These are phyloP conservation scores for Luperina nickerlii DNA, from an alignment of 2,888 invertebrate genomes.

Conservation along the genomic window DNA sequence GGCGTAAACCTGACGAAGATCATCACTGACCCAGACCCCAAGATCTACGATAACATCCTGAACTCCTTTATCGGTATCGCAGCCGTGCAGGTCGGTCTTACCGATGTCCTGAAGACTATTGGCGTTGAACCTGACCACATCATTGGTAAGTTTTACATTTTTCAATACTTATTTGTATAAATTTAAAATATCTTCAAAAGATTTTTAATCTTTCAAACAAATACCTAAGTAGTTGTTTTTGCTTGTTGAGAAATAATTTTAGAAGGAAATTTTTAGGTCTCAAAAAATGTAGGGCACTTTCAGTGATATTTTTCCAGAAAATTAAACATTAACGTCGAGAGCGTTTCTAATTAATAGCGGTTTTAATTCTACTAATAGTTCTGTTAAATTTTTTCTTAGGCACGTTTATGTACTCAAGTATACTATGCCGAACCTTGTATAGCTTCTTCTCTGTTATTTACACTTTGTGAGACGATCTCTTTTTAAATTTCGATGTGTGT, in stretches of 20 bases:
- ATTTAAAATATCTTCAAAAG: not conserved
- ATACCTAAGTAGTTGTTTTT: not conserved
- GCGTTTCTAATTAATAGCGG: not conserved
- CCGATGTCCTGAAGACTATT: slow-evolving; percentile 87
- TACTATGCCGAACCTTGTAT: not conserved
- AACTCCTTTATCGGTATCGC: slow-evolving; percentile 94
- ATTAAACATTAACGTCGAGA: not conserved
- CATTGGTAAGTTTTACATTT: slow-evolving; percentile 79
- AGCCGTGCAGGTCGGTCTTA: slow-evolving; percentile 91
- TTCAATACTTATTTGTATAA: not conserved
- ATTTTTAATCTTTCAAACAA: not conserved
- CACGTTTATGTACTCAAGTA: not conserved
- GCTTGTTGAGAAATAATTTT: not conserved
- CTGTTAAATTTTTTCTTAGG: not conserved
- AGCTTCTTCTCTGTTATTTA: not conserved
- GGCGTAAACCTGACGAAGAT: slow-evolving; percentile 92
- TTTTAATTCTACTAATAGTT: not conserved
- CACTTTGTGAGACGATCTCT: not conserved
- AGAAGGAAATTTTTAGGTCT: not conserved
- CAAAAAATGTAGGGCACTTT: not conserved
- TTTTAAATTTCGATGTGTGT: not conserved
- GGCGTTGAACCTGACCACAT: slow-evolving; percentile 87
- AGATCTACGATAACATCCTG: slow-evolving; percentile 92
- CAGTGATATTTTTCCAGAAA: slow-evolving; percentile 14
- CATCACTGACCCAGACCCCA: slow-evolving; percentile 91